A percentile compares a stretch with the other conserved stretches of the same genome.
These are phyloP conservation scores for Frieseomelitta varia DNA, from an alignment of 1,140 invertebrate genomes.

Conservation along the genomic window DNA sequence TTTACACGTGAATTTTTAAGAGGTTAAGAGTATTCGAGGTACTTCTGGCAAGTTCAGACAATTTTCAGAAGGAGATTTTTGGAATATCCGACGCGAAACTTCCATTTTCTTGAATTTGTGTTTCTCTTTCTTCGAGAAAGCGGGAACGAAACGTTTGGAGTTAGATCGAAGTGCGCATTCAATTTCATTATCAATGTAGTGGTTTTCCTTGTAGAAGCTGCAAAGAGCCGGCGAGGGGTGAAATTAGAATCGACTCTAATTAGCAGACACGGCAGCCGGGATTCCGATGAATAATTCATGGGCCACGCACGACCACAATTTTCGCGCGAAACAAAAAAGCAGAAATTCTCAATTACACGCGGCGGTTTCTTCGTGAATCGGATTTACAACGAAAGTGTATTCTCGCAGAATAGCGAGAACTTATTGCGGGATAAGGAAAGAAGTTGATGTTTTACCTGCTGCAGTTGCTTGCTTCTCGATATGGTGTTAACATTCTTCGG, in stretches of 20 bases:
- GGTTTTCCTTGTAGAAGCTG: not conserved
- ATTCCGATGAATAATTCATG: constrained; percentile 34
- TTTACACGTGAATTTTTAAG: too few species aligned
- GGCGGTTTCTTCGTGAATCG: not conserved
- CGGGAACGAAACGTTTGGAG: not conserved
- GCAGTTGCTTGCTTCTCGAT: constrained; percentile 72
- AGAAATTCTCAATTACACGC: not conserved
- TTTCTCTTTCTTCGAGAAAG: not conserved
- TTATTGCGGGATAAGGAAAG: too few species aligned
- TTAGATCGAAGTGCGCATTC: not conserved
- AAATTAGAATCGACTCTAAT: constrained; percentile 15
- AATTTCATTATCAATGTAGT: not conserved
- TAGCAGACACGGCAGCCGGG: constrained; percentile 8
- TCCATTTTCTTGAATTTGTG: too few species aligned
- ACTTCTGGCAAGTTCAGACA: too few species aligned
- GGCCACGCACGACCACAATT: not conserved
- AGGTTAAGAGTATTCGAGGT: too few species aligned
- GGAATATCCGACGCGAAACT: too few species aligned
- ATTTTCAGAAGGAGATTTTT: too few species aligned
- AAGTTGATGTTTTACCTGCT: constrained; percentile 46
- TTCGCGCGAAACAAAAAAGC: not conserved
- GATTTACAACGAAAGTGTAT: not conserved
- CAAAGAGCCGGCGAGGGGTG: not conserved
- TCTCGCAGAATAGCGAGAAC: too few species aligned
- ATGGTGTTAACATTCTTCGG: constrained; percentile 73